phyloP scores from a whole-genome alignment of 2,797 vertebrate genomes.

The Lutjanus campechanus region DNA sequence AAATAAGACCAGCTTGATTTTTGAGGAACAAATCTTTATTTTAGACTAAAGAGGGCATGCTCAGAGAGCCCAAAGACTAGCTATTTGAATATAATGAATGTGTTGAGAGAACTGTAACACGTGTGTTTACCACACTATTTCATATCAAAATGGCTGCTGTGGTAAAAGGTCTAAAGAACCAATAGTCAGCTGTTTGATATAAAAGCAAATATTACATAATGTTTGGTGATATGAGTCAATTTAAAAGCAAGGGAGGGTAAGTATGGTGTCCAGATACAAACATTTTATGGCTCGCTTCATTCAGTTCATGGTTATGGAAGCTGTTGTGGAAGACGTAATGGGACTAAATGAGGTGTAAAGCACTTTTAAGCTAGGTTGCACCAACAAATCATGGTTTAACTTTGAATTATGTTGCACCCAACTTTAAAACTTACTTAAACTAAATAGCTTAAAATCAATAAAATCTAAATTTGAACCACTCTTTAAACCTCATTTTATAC shows the following conservation, averaged over 20 bases:
- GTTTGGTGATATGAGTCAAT: neutral
- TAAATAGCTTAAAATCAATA: too few relatives aligned
- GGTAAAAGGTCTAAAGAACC: neutral
- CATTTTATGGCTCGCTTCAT: neutral
- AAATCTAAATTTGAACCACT: too few relatives aligned
- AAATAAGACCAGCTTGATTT: neutral
- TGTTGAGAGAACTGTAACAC: too few relatives aligned
- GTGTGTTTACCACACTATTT: too few relatives aligned
- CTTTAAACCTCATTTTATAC: too few relatives aligned
- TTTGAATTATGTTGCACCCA: too few relatives aligned
- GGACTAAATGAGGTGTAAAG: slow-evolving; percentile 13
- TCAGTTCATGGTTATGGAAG: neutral
- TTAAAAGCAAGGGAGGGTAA: neutral
- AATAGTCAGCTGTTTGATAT: neutral
- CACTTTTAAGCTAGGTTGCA: neutral
- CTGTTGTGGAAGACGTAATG: neutral
- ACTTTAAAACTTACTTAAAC: too few relatives aligned
- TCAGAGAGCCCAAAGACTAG: neutral
- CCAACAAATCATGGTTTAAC: too few relatives aligned
- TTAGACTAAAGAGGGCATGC: neutral
- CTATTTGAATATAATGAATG: too few relatives aligned
- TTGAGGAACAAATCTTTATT: neutral
- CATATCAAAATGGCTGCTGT: too few relatives aligned
- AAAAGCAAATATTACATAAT: neutral
- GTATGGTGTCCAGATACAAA: neutral